Evolutionary conservation across 2,797 vertebrate genomes (phyloP).

Genomic region (Alectoris magna): DNA sequence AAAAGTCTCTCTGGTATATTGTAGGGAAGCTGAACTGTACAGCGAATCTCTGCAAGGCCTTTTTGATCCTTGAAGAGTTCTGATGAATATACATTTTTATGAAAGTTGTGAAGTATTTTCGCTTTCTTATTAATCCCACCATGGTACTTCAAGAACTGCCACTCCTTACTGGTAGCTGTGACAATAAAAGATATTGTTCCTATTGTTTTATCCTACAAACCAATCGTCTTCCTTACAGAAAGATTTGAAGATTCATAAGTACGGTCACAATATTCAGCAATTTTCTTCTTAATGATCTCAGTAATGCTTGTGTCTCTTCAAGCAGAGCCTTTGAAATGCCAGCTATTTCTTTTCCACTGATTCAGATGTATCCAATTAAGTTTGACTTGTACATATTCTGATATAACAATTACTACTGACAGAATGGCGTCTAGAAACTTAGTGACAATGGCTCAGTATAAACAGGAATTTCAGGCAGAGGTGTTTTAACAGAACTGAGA

Average conservation of each 20-base stretch:
- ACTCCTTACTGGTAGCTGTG: slow-evolving; percentile 69
- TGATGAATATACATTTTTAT: slow-evolving; percentile 79
- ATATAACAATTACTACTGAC: slow-evolving; percentile 51
- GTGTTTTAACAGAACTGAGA: neutral
- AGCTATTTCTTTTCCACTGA: slow-evolving; percentile 69
- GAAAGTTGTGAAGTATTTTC: slow-evolving; percentile 77
- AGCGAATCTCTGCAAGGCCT: slow-evolving; percentile 78
- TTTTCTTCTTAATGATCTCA: slow-evolving; percentile 76
- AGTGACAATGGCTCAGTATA: slow-evolving; percentile 36
- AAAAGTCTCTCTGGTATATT: slow-evolving; percentile 72
- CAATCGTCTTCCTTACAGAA: slow-evolving; percentile 63
- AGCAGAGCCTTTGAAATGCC: slow-evolving; percentile 67
- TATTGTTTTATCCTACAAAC: slow-evolving; percentile 74
- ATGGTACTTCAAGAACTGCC: slow-evolving; percentile 71
- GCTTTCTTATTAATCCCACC: slow-evolving; percentile 75
- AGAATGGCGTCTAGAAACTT: slow-evolving; percentile 30
- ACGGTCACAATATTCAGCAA: slow-evolving; percentile 64
- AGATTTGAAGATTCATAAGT: slow-evolving; percentile 65
- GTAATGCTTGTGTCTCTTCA: slow-evolving; percentile 64
- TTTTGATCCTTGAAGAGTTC: slow-evolving; percentile 81
- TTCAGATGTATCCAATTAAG: slow-evolving; percentile 74
- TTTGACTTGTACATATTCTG: slow-evolving; percentile 49
- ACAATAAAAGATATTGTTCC: slow-evolving; percentile 60
- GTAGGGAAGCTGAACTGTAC: slow-evolving; percentile 75
- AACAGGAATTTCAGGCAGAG: neutral